Conservation (phyloP, 1,140 invertebrate species). For the Apolygus lucorum region DNA sequence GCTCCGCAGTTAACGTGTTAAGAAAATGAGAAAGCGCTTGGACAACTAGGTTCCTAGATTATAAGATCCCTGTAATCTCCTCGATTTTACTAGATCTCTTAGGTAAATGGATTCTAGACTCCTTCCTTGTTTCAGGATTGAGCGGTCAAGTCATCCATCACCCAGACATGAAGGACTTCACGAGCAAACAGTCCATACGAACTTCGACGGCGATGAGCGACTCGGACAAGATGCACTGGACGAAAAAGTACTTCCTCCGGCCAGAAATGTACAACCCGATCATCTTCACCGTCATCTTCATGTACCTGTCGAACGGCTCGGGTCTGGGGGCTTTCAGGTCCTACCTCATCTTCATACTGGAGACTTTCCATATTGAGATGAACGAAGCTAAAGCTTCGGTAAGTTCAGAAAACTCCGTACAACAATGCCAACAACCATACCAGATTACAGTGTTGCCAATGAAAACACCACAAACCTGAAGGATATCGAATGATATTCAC, state of each 20-base stretch:
- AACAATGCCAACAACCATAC: no score
- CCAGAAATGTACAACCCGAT: slow-evolving; percentile 44
- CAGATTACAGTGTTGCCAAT: no score
- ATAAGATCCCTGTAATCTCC: no score
- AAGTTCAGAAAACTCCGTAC: slow-evolving; percentile 24
- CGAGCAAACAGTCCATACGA: background rate
- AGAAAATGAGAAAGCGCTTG: no score
- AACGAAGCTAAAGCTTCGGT: slow-evolving; percentile 41
- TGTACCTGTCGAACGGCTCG: slow-evolving; percentile 42
- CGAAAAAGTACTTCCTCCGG: slow-evolving; percentile 38
- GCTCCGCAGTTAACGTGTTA: no score
- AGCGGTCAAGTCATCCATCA: no score
- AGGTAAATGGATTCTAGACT: no score
- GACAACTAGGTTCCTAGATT: no score
- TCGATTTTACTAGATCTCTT: no score
- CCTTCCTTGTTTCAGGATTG: no score
- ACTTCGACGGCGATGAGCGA: background rate
- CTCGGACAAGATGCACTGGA: background rate
- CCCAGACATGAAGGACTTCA: slow-evolving; percentile 1
- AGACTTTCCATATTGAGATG: slow-evolving; percentile 41
- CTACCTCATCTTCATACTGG: slow-evolving; percentile 47
- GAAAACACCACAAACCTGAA: no score
- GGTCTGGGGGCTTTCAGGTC: slow-evolving; percentile 46
- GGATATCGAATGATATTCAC: no score
- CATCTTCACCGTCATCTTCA: slow-evolving; percentile 40